A percentile compares a stretch with the other conserved stretches of the same genome.
phyloP scores from a whole-genome alignment of 23 tunicate species.

The Aplidium turbinatum region DNA sequence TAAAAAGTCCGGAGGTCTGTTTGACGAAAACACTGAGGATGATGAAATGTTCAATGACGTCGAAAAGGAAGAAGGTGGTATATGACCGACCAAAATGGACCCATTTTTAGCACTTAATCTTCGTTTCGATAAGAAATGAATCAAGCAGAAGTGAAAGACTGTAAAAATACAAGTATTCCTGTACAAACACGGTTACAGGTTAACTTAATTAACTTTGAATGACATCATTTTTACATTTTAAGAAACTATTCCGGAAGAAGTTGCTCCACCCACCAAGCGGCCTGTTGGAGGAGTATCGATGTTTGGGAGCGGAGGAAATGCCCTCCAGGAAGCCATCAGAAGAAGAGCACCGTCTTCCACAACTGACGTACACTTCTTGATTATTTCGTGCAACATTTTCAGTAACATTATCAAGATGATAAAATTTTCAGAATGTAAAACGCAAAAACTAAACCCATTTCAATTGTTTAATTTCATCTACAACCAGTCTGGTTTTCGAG shows the following conservation, averaged over 20 bases:
- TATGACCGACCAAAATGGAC: too few species aligned
- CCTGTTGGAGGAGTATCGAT: slow-evolving; percentile 71
- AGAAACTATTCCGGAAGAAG: neutral
- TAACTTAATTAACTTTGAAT: neutral
- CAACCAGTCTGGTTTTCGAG: too few species aligned
- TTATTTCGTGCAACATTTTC: neutral
- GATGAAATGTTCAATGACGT: slow-evolving; percentile 49
- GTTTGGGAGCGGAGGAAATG: slow-evolving; percentile 57
- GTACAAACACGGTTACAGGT: too few species aligned
- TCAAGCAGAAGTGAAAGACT: too few species aligned
- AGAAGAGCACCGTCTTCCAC: slow-evolving; percentile 6
- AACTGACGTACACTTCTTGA: slow-evolving; percentile 3
- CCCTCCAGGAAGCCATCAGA: slow-evolving; percentile 39
- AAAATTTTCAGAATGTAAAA: too few species aligned
- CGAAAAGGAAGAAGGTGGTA: too few species aligned
- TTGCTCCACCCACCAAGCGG: slow-evolving; percentile 14
- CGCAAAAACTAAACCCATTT: too few species aligned
- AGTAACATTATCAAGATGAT: neutral
- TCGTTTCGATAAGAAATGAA: too few species aligned
- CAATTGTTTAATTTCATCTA: too few species aligned
- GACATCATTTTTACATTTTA: neutral
- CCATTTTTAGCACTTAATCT: too few species aligned
- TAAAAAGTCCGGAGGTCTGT: slow-evolving; percentile 16
- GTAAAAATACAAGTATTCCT: too few species aligned
- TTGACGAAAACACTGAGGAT: slow-evolving; percentile 44